phyloP scores from a whole-genome alignment of 1,140 invertebrate species.

The Meloidogyne chitwoodi region DNA sequence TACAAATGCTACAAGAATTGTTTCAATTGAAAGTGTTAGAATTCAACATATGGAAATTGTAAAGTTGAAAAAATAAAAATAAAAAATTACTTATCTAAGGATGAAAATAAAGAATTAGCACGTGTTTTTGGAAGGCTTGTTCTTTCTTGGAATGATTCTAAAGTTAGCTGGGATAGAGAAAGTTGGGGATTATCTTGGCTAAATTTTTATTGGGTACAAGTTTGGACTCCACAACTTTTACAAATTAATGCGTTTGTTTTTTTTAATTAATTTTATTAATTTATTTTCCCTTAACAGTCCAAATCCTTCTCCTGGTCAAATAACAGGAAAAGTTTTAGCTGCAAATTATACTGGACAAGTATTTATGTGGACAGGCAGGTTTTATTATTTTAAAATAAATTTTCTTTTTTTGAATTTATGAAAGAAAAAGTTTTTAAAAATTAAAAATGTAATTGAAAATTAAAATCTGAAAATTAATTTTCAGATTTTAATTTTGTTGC shows the following conservation, averaged over 20 bases:
- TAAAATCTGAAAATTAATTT: conserved; percentile 42
- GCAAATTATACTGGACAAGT: conserved; percentile 60
- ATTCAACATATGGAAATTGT: conserved; percentile 56
- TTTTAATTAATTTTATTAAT: conserved; percentile 1
- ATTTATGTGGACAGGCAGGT: conserved; percentile 52
- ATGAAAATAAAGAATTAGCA: conserved; percentile 24
- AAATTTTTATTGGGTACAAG: conserved; percentile 60
- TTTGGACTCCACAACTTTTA: conserved; percentile 58
- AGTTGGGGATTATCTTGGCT: conserved; percentile 58
- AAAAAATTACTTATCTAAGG: conserved; percentile 9
- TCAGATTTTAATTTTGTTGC: conserved; percentile 53
- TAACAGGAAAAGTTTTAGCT: conserved; percentile 56
- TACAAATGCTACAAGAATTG: conserved; percentile 39
- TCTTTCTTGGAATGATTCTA: conserved; percentile 56
- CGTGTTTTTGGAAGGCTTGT: conserved; percentile 52
- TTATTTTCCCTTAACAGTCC: conserved; percentile 38
- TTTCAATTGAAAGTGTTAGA: conserved; percentile 52
- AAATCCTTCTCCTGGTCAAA: conserved; percentile 41
- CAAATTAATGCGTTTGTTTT: conserved; percentile 55
- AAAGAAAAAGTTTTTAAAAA: too few relatives aligned
- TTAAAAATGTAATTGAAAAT: too few relatives aligned
- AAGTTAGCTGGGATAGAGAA: conserved; percentile 56
- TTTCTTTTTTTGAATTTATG: too few relatives aligned
- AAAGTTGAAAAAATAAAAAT: neutral
- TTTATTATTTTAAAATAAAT: conserved; percentile 40